Evolutionary conservation across 2,113 vertebrate genomes (phyloP), one percentile per base, ranked within the genome.

Genomic region (Vulpes lagopus): DNA sequence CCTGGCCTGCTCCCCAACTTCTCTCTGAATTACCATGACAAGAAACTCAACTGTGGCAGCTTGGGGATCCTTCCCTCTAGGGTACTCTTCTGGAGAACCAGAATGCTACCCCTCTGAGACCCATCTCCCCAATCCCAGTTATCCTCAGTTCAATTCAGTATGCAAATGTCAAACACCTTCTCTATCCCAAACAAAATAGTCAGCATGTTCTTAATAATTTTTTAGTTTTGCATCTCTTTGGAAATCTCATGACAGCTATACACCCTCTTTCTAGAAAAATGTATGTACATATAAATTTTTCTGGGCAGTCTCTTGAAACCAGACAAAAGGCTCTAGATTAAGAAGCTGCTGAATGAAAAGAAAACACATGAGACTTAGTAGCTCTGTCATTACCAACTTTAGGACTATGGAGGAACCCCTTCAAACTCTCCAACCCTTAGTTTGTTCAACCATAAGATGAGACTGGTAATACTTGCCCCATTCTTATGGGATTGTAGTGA

Each of bases 241-340:
- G 76, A 92, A 87, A 96, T 20, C 73, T 11, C 51, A 76, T 14
- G 57, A 32, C 22, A 69, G n/a, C 49, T 84, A 1, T 74, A 86
- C 23, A 76, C 5, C 20, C 32, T 32, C 76, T 79, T 83, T 88
- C 35, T 79, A 74, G 89, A 91, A 88, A 90, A 55, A 65, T 14
- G 8, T n/a, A 43, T 0, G 0, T 19, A 30, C 9, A 22, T 43
- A 16, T 12, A 76, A 30, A 12, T 74, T 80, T 79, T 81, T 80
- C 67, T 57, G 59, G 80, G 51, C 22, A 22, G 71, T 59, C 49
- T 86, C 38, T 17, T 25, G 15, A 95, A 74, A 20, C 6, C 62
- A 83, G 81, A 38, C 30, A 4, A 35, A 85, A 64, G 27, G 59
- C 27, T 32, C 32, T 20, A 59, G 32, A n/a, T 81, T 76, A 86